Evolutionary conservation across 2,888 invertebrate genomes (phyloP).

Genomic region (Mesorhabditis belari): DNA sequence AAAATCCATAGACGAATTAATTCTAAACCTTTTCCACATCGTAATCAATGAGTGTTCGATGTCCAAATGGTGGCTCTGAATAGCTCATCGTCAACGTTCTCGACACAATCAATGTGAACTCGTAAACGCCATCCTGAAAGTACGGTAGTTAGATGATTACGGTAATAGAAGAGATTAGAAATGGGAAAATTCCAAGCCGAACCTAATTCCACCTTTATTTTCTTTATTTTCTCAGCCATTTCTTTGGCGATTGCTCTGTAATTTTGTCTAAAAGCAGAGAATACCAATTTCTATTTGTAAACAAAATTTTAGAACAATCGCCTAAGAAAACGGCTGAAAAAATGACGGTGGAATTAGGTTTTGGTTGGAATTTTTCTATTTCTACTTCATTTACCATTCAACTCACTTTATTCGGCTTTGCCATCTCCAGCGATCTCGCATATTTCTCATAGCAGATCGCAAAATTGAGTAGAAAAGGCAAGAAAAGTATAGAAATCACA

Average conservation of each 20-base stretch:
- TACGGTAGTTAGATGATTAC: not conserved
- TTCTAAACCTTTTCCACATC: conserved; percentile 22
- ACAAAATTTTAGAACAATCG: too few species aligned
- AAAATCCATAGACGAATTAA: not conserved
- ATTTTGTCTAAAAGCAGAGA: too few species aligned
- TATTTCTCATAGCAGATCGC: not conserved
- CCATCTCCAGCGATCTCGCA: not conserved
- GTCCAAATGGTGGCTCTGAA: conserved; percentile 14
- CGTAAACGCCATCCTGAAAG: conserved; percentile 32
- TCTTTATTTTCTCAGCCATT: too few species aligned
- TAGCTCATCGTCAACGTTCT: conserved; percentile 35
- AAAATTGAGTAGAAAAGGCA: too few species aligned
- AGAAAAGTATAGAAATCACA: too few species aligned
- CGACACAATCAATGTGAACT: conserved; percentile 26
- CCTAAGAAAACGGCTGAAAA: too few species aligned
- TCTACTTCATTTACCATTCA: not conserved
- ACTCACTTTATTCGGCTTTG: not conserved
- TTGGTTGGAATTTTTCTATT: too few species aligned
- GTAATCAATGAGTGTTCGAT: conserved; percentile 36
- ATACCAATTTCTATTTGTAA: too few species aligned
- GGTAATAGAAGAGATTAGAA: not conserved
- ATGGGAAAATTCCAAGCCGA: too few species aligned
- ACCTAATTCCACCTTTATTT: too few species aligned
- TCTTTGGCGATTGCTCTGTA: too few species aligned
- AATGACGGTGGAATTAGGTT: too few species aligned